phyloP scores from a whole-genome alignment of 2,113 vertebrate species.

The Gadus chalcogrammus region DNA sequence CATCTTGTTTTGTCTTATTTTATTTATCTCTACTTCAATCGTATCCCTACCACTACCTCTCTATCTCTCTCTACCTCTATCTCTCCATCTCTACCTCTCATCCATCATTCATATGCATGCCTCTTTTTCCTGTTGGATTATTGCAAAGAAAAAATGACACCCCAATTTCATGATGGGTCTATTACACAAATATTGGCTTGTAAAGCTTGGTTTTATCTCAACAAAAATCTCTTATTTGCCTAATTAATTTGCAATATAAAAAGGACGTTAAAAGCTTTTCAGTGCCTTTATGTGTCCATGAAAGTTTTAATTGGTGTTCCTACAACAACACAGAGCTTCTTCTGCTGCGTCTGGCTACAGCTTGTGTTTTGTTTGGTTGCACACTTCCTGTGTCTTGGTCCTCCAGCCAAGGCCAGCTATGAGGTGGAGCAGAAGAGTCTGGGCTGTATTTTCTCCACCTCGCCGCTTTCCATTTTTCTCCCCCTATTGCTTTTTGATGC shows the following conservation, averaged over 20 bases:
- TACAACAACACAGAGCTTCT: too few species aligned
- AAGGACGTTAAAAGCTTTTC: slow-evolving; percentile 10
- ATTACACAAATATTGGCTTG: not conserved
- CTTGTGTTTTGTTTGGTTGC: slow-evolving; percentile 63
- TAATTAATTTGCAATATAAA: not conserved
- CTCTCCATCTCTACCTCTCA: not conserved
- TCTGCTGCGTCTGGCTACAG: slow-evolving; percentile 37
- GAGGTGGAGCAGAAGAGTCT: slow-evolving; percentile 42
- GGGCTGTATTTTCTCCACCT: slow-evolving; percentile 35
- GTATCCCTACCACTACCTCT: slow-evolving; percentile 26
- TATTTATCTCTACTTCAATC: slow-evolving; percentile 29
- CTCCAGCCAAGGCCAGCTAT: slow-evolving; percentile 26
- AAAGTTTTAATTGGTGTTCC: slow-evolving; percentile 34
- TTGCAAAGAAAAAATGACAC: not conserved
- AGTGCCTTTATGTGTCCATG: slow-evolving; percentile 30
- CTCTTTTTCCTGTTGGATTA: slow-evolving; percentile 15
- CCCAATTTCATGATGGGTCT: slow-evolving; percentile 9
- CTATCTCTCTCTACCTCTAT: slow-evolving; percentile 14
- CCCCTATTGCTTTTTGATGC: not conserved
- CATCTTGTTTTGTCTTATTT: slow-evolving; percentile 46
- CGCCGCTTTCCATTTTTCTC: slow-evolving; percentile 21
- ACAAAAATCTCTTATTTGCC: not conserved
- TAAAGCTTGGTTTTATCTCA: slow-evolving; percentile 11
- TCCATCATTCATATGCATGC: slow-evolving; percentile 4
- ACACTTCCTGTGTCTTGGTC: slow-evolving; percentile 40